Evolutionary conservation across 2,888 invertebrate species (phyloP).

Genomic region (Dynastes maya): DNA sequence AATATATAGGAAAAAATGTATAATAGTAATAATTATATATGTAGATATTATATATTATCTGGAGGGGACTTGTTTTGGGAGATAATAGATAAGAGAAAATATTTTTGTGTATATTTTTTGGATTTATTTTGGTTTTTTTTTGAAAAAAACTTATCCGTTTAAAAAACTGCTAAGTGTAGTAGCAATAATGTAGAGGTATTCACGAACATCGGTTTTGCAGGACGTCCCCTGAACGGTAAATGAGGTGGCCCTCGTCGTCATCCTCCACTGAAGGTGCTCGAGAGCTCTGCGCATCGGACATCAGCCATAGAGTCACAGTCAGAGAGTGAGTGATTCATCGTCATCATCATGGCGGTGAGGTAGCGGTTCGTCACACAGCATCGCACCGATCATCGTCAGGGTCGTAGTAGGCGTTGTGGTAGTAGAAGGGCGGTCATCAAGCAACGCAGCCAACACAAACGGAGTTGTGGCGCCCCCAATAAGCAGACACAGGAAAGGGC

Average conservation of each 20-base stretch:
- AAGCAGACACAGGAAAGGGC: constrained; percentile 79
- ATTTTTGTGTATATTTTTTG: constrained; percentile 33
- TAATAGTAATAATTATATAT: constrained; percentile 14
- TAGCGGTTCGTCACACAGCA: constrained; percentile 56
- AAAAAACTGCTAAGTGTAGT: constrained; percentile 65
- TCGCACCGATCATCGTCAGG: constrained; percentile 65
- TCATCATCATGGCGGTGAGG: background rate
- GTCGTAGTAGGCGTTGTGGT: constrained; percentile 70
- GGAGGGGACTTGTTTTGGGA: constrained; percentile 61
- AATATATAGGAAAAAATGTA: constrained; percentile 23
- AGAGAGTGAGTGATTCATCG: constrained; percentile 64
- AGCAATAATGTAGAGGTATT: constrained; percentile 74
- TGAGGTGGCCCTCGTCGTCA: constrained; percentile 99
- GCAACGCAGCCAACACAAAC: constrained; percentile 72
- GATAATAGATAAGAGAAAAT: constrained; percentile 55
- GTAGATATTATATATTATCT: constrained; percentile 25
- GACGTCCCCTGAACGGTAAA: constrained; percentile 99
- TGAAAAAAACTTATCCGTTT: constrained; percentile 62
- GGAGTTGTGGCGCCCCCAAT: constrained; percentile 73
- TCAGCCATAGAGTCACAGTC: constrained; percentile 54
- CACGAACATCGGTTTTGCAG: constrained; percentile 99
- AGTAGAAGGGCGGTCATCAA: constrained; percentile 67
- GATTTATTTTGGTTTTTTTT: constrained; percentile 50
- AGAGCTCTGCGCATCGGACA: constrained; percentile 79
- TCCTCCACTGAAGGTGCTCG: constrained; percentile 96